Conservation (phyloP, 2,888 invertebrate genomes). For the Lypha dubia region DNA sequence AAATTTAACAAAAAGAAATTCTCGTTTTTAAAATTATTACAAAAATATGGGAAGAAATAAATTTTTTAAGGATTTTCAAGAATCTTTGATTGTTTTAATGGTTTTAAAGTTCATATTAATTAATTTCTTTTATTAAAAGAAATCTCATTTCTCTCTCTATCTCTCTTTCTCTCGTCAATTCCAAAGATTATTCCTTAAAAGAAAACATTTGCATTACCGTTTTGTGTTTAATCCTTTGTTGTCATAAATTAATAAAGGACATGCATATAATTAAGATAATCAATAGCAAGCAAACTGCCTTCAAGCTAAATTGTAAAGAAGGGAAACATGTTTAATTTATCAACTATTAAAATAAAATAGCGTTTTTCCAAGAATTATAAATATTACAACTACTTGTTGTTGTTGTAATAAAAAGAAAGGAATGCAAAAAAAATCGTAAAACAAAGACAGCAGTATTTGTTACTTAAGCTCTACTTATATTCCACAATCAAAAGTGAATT, state of each 20-base stretch:
- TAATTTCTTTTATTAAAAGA: not conserved
- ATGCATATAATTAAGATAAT: conserved; percentile 15
- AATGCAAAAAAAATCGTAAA: not conserved
- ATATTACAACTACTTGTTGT: not conserved
- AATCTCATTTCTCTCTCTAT: too few relatives aligned
- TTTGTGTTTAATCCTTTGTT: not conserved
- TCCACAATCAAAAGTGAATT: conserved; percentile 51
- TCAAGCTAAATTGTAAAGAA: conserved; percentile 1
- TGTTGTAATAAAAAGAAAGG: not conserved
- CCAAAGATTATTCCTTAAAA: not conserved
- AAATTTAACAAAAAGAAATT: too few relatives aligned
- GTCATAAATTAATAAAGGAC: conserved; percentile 12
- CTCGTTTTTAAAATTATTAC: too few relatives aligned
- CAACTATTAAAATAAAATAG: conserved; percentile 18
- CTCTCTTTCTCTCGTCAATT: too few relatives aligned
- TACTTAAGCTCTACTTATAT: conserved; percentile 19
- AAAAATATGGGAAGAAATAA: too few relatives aligned
- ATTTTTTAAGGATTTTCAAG: too few relatives aligned
- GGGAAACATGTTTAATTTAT: conserved; percentile 28
- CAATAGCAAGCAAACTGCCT: not conserved
- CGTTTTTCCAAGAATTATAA: conserved; percentile 11
- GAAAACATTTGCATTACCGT: not conserved
- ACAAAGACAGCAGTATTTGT: conserved; percentile 35
- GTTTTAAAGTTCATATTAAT: too few relatives aligned
- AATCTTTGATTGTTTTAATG: too few relatives aligned